Conservation (phyloP, 2,797 vertebrate species). For the Syncerus caffer region DNA sequence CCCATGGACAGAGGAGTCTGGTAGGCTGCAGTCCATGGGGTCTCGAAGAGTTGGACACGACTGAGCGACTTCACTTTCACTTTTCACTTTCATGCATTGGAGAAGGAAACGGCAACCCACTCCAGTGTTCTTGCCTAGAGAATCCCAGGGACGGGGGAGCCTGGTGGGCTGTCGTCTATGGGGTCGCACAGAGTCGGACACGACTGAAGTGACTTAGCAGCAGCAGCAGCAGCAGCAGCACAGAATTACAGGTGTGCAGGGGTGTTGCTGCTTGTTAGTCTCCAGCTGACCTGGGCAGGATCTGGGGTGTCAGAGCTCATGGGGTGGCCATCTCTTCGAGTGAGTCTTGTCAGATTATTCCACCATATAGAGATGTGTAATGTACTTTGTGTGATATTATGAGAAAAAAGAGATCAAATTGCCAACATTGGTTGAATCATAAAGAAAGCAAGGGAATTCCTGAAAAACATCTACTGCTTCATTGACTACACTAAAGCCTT, state of each 20-base stretch:
- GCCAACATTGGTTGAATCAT: background rate
- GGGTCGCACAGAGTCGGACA: too few relatives aligned
- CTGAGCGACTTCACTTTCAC: too few relatives aligned
- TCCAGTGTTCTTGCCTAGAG: too few relatives aligned
- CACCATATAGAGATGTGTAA: background rate
- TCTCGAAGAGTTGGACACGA: too few relatives aligned
- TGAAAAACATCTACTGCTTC: background rate
- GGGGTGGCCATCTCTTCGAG: background rate
- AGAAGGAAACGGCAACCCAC: too few relatives aligned
- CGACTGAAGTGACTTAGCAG: too few relatives aligned
- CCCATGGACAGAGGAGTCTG: too few relatives aligned
- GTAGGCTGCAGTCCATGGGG: too few relatives aligned
- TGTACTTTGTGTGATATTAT: background rate
- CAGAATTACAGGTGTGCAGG: background rate
- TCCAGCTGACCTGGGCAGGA: background rate
- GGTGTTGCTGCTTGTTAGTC: fast-evolving
- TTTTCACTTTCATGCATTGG: too few relatives aligned
- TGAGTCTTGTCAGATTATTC: background rate
- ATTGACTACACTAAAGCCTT: background rate
- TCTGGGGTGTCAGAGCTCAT: background rate
- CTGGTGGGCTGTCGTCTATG: too few relatives aligned
- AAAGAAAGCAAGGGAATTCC: background rate
- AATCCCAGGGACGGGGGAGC: too few relatives aligned
- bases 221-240: too few relatives aligned
- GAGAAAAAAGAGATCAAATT: background rate